These are phyloP conservation scores for Auanema freiburgensis DNA, from an alignment of 2,888 invertebrate genomes.

Conservation along the genomic window DNA sequence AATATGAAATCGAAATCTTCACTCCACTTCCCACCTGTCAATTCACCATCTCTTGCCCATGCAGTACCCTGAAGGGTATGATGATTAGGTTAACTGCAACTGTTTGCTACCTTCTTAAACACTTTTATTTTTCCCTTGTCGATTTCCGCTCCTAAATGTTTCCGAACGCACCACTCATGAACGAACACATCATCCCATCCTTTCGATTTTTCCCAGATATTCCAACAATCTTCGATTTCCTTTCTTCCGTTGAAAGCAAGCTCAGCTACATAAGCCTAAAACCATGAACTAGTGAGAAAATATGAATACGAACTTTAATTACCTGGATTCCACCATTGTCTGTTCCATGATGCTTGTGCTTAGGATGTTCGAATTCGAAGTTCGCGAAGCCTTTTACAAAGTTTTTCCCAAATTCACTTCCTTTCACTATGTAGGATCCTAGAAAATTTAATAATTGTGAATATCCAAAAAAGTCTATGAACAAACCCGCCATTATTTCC, in stretches of 20 bases:
- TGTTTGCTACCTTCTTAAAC: slow-evolving; percentile 22
- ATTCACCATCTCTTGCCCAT: slow-evolving; percentile 35
- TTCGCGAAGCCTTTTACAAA: slow-evolving; percentile 38
- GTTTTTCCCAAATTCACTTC: slow-evolving; percentile 24
- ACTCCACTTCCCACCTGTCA: slow-evolving; percentile 31
- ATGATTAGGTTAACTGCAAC: neutral
- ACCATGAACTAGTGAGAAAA: neutral
- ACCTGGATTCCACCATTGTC: slow-evolving; percentile 46
- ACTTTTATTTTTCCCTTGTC: slow-evolving; percentile 33
- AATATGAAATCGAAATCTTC: slow-evolving; percentile 38
- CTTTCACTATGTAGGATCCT: slow-evolving; percentile 31
- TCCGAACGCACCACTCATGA: slow-evolving; percentile 50
- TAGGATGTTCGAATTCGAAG: slow-evolving; percentile 34
- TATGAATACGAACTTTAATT: neutral
- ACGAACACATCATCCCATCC: slow-evolving; percentile 46
- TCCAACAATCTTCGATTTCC: slow-evolving; percentile 26
- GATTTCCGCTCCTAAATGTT: slow-evolving; percentile 36
- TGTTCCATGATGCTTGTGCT: slow-evolving; percentile 36
- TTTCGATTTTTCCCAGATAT: slow-evolving; percentile 34
- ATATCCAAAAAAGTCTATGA: neutral
- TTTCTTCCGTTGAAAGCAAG: slow-evolving; percentile 10
- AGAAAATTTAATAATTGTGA: neutral
- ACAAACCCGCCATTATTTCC: slow-evolving; percentile 31
- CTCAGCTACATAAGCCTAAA: slow-evolving; percentile 36
- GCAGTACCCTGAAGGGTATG: slow-evolving; percentile 33